Base-by-base conservation (phyloP, 2,888 invertebrate genomes). In the Ectemnius cavifrons region DNA sequence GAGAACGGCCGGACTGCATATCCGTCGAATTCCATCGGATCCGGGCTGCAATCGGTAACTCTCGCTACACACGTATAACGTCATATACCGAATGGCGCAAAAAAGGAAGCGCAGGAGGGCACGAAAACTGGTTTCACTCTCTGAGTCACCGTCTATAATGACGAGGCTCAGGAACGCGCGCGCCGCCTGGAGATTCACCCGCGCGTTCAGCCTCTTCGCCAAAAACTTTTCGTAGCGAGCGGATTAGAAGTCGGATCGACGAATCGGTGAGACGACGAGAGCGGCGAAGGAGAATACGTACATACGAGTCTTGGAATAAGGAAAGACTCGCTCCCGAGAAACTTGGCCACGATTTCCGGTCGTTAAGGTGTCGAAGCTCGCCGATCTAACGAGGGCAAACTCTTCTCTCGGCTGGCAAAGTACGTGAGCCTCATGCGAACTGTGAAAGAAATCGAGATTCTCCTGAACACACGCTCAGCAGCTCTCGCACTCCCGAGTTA, bases 131-230 rank as follows among this genome's bases (percentile, higher is more conserved):
- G 89, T 89, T 89, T 88, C 79, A 81, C 78, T 82, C 79, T 87
- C 86, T 89, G 89, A 89, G 89, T 89, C 89, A 89, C 87, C 87
- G 86, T 87, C 85, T 85, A 86, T 89, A 89, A 89, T 89, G 89
- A 89, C 85, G 89, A 84, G 84, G 82, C 81, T 70, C 68, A 73
- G 78, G 79, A 82, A 78, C 83, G 73, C 78, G 77, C 57, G 37
- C 37, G 37, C 37, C 23, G 23, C 23, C 23, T 61, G 76, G 60
- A 80, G 78, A 78, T 77, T 78, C 80, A 77, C 78, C 75, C 75
- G 81, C 62, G 67, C 71, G 23, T 23, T 37, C 37, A 8, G 37
- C 37, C 37, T 37, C 37, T 1, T 37, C 76, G 71, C 77, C 78
- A 75, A 79, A 82, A 23, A 83, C 75, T 84, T 82, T 80, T 80